Evolutionary conservation across 2,888 invertebrate species (phyloP).

Genomic region (Dryobota labecula): DNA sequence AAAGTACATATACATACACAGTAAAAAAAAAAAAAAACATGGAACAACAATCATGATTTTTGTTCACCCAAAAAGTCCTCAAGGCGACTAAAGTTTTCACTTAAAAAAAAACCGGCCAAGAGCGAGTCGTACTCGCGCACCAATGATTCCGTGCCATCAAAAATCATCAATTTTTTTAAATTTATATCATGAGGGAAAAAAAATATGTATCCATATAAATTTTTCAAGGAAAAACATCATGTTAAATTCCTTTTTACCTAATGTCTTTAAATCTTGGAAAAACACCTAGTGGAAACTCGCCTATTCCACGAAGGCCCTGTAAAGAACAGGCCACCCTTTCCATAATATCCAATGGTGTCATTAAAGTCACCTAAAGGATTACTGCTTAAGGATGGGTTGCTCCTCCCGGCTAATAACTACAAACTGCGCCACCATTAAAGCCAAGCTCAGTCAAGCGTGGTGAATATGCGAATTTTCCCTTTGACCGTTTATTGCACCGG

Average conservation of each 20-base stretch:
- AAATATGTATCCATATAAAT: too few relatives aligned
- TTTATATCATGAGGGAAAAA: too few relatives aligned
- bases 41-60: too few relatives aligned
- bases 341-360: neutral
- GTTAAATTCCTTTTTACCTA: neutral
- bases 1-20: too few relatives aligned
- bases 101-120: neutral
- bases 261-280: neutral
- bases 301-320: neutral
- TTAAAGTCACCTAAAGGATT: constrained; percentile 1
- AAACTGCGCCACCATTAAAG: neutral
- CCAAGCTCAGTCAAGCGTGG: neutral
- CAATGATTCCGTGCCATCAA: too few relatives aligned
- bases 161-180: too few relatives aligned
- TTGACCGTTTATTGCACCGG: neutral
- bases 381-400: neutral
- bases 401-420: constrained; percentile 3
- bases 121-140: too few relatives aligned
- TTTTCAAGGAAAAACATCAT: too few relatives aligned
- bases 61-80: too few relatives aligned
- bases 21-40: too few relatives aligned
- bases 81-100: too few relatives aligned
- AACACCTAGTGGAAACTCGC: neutral
- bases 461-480: neutral
- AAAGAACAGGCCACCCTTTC: neutral